Conservation (phyloP, 2,888 invertebrate species). For the Heliconius hortense region DNA sequence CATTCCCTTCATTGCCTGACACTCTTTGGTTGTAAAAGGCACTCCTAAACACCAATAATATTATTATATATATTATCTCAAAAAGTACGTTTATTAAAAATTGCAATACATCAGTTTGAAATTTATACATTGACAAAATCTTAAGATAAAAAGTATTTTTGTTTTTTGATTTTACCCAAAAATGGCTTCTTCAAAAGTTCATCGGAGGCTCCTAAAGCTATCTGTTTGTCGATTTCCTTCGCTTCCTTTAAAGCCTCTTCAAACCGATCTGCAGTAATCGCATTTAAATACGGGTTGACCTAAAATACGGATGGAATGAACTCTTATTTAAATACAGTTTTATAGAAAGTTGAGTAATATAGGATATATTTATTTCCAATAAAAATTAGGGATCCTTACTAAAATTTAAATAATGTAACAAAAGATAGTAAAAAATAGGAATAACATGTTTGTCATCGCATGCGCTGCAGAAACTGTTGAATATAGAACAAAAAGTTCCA, state of each 20-base stretch:
- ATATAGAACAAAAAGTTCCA: too few relatives aligned
- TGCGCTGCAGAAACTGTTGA: too few relatives aligned
- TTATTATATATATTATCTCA: not conserved
- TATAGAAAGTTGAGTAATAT: too few relatives aligned
- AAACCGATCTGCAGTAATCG: constrained; percentile 90
- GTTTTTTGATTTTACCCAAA: constrained; percentile 74
- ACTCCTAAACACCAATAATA: constrained; percentile 81
- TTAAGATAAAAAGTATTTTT: not conserved
- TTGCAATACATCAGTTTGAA: not conserved
- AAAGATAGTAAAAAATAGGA: too few relatives aligned
- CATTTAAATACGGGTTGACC: constrained; percentile 89
- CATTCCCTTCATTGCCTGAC: constrained; percentile 89
- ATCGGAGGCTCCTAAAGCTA: constrained; percentile 83
- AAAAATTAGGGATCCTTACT: too few relatives aligned
- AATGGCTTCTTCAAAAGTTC: constrained; percentile 88
- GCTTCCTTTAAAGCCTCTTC: constrained; percentile 90
- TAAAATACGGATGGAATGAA: constrained; percentile 42
- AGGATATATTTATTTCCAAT: too few relatives aligned
- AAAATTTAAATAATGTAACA: too few relatives aligned
- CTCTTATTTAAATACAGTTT: too few relatives aligned
- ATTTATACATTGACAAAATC: not conserved
- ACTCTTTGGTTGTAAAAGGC: constrained; percentile 96
- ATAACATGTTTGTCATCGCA: too few relatives aligned
- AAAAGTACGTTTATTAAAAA: not conserved
- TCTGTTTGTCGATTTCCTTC: constrained; percentile 85